Conservation (phyloP, 2,113 vertebrate species). For the Eudyptes chrysolophus region DNA sequence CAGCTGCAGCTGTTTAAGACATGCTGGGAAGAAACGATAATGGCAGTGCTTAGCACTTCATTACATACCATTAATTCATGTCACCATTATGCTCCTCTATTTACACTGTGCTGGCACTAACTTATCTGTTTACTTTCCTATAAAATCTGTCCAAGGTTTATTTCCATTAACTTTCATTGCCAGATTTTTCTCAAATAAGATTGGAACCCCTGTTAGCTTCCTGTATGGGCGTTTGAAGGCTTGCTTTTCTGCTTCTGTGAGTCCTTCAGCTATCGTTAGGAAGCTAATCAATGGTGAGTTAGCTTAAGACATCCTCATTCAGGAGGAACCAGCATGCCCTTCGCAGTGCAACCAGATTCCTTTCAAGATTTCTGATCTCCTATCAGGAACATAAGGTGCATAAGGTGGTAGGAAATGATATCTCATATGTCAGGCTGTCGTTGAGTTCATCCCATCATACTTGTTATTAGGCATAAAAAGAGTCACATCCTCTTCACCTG, state of each 20-base stretch:
- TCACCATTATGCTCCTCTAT: constrained; percentile 15
- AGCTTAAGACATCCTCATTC: neutral
- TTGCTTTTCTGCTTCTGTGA: neutral
- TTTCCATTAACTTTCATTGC: neutral
- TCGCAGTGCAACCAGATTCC: neutral
- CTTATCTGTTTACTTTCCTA: neutral
- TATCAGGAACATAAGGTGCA: neutral
- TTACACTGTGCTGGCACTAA: neutral
- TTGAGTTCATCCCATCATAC: neutral
- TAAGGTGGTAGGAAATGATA: neutral
- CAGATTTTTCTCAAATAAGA: neutral
- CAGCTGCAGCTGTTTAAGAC: constrained; percentile 22
- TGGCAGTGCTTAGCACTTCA: neutral
- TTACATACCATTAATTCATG: constrained; percentile 26
- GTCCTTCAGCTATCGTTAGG: neutral
- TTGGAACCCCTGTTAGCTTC: neutral
- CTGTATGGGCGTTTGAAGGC: neutral
- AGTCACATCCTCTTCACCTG: neutral
- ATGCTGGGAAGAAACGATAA: neutral
- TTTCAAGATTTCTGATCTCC: neutral
- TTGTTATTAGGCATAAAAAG: neutral
- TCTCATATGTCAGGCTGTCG: neutral
- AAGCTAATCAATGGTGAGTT: neutral
- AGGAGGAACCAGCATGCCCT: neutral
- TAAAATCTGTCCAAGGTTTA: neutral